Evolutionary conservation across 2,888 invertebrate species (phyloP).

Genomic region (Drosophila helvetica): DNA sequence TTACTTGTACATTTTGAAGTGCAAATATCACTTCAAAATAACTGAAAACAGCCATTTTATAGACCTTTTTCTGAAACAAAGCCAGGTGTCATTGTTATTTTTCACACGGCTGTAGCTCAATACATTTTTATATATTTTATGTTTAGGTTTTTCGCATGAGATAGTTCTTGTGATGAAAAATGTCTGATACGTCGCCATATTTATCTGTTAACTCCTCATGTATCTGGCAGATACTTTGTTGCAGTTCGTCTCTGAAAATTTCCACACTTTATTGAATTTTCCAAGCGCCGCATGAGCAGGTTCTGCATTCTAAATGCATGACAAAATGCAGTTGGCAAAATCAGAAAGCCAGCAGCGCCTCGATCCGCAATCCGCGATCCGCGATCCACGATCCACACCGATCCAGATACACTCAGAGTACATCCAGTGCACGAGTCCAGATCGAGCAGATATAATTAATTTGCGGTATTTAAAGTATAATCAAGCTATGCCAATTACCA

Average conservation of each 20-base stretch:
- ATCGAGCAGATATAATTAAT: slow-evolving; percentile 39
- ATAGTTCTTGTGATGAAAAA: neutral
- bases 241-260: neutral
- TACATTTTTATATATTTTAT: too few species aligned
- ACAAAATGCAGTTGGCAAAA: slow-evolving; percentile 70
- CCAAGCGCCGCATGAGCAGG: slow-evolving; percentile 2
- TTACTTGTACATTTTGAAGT: too few species aligned
- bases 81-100: too few species aligned
- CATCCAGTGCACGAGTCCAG: slow-evolving; percentile 10
- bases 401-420: slow-evolving; percentile 1
- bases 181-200: neutral
- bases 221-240: slow-evolving; percentile 10
- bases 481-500: slow-evolving; percentile 16
- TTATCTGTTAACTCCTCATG: neutral
- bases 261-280: slow-evolving; percentile 13
- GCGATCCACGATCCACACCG: neutral
- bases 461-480: slow-evolving; percentile 29
- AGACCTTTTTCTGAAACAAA: too few species aligned
- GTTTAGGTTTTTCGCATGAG: neutral
- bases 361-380: too few species aligned
- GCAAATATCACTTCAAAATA: too few species aligned
- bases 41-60: too few species aligned
- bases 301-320: slow-evolving; percentile 64
- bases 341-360: neutral
- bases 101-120: too few species aligned